These are phyloP conservation scores for Anableps anableps DNA, from an alignment of 2,797 vertebrate genomes.

Conservation along the genomic window DNA sequence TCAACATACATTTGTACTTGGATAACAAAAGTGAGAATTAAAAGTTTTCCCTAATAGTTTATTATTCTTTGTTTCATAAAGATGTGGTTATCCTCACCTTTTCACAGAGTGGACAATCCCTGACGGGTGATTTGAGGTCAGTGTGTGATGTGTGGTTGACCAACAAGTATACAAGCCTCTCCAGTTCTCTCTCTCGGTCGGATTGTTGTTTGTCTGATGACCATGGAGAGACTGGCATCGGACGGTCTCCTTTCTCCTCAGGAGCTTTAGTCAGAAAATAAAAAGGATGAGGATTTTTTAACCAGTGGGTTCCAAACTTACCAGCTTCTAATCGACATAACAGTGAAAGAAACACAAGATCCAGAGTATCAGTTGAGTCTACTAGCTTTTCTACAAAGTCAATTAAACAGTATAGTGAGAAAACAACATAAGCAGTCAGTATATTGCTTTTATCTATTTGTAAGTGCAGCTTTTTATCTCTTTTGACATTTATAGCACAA, in stretches of 20 bases:
- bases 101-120: conserved; percentile 68
- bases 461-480: neutral
- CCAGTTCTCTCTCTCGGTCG: conserved; percentile 73
- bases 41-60: neutral
- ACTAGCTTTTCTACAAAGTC: neutral
- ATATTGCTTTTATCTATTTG: neutral
- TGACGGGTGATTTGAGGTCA: conserved; percentile 61
- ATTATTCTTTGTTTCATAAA: neutral
- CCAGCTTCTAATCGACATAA: neutral
- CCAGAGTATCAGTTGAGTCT: neutral
- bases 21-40: neutral
- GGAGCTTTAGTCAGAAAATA: conserved; percentile 9
- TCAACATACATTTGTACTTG: neutral
- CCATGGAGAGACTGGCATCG: conserved; percentile 12
- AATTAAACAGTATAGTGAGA: neutral
- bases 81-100: conserved; percentile 55
- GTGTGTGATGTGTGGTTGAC: conserved; percentile 71
- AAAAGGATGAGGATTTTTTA: neutral
- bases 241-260: neutral
- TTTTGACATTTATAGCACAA: neutral
- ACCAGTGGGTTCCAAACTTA: neutral
- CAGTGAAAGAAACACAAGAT: neutral
- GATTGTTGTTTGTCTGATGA: conserved; percentile 17
- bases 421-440: neutral
- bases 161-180: conserved; percentile 75